phyloP scores from a whole-genome alignment of 2,113 vertebrate genomes.

The Penelope pileata region DNA sequence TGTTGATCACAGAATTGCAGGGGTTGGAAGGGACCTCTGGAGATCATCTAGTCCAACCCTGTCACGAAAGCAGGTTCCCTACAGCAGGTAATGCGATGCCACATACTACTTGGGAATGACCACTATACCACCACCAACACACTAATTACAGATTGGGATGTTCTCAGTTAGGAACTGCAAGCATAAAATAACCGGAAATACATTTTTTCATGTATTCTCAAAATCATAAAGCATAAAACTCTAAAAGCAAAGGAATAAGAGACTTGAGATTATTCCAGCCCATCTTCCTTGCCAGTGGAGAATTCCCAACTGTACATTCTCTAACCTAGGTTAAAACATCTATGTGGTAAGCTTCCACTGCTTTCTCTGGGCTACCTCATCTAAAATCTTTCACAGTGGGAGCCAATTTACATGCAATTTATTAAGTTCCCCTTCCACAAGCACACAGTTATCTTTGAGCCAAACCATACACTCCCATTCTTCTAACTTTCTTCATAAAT shows the following conservation, averaged over 20 bases:
- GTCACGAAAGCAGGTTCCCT: too few species aligned
- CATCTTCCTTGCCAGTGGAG: background rate
- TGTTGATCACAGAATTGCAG: too few species aligned
- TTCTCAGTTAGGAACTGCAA: background rate
- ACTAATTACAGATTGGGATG: background rate
- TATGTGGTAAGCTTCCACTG: background rate
- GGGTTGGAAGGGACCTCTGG: too few species aligned
- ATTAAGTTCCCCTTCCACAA: background rate
- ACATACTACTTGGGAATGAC: background rate
- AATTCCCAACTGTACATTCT: background rate
- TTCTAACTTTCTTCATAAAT: background rate
- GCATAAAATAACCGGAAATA: background rate
- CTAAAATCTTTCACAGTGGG: background rate
- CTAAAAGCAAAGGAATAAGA: background rate
- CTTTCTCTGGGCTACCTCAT: background rate
- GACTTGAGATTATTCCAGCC: background rate
- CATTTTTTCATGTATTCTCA: background rate
- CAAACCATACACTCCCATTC: background rate
- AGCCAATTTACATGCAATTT: background rate
- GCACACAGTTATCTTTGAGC: background rate
- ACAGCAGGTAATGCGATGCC: background rate
- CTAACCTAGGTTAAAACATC: background rate
- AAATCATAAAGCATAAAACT: background rate
- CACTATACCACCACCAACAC: background rate
- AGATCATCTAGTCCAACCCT: too few species aligned